Evolutionary conservation across 2,888 invertebrate species (phyloP), one percentile per base, ranked within the genome.

Genomic region (Steinernema scapterisci): DNA sequence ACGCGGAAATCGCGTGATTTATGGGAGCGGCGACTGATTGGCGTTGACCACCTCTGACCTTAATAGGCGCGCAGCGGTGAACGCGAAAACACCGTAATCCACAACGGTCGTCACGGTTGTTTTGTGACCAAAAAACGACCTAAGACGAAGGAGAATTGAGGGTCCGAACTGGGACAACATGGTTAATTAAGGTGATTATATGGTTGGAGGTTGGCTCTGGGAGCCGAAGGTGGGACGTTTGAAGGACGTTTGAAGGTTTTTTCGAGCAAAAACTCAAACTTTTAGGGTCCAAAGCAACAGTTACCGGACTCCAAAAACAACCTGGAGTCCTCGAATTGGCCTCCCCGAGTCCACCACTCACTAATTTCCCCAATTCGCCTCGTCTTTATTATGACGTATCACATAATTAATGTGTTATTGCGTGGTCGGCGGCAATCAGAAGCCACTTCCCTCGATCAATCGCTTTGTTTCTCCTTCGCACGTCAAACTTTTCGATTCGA

Each of bases 81-180:
- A 54, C 54, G 54, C 54, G 25, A 54, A 54, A 54, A 54, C 54
- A 63, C 63, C 63, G 63, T 63, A 63, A 48, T 48, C 48, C 48
- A n/a, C 63, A 9, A 38, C 63, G 63, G 19, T 19, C 63, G 63
- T 63, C 63, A 63, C 63, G 63, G 63, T 31, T 63, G 63, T 63
- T 63, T 27, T 63, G 13, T 13, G 63, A 27, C 3, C 48, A 19
- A 48, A 48, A 48, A 48, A 48, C 27, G 63, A 27, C 38, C 38
- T 9, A 38, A 38, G 38, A 38, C 38, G 63, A 31, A 31, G 63
- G 48, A 7, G 13, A 48, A 48, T 5, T 19, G 48, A 38, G 38
- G 2, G 48, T 19, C 31, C 54, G 21, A 54, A 54, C 21, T 54
- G 54, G 54, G 25, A 54, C 25, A 19, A 48, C 6, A 13, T 48